Evolutionary conservation across 2,888 invertebrate genomes (phyloP), one percentile per base, ranked within the genome.

Genomic region (Orthosia incerta): DNA sequence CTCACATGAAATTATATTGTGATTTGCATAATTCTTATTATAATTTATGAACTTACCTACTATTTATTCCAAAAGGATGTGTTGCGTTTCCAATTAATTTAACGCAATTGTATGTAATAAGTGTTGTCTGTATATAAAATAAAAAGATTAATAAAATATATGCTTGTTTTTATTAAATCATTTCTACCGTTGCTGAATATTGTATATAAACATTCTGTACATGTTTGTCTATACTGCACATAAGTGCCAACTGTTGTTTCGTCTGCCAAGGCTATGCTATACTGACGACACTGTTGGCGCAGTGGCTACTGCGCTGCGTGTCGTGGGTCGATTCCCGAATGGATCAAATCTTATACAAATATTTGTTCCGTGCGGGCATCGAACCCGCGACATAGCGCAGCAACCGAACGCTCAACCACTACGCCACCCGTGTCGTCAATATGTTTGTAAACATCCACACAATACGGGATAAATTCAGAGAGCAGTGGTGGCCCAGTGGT

Each of bases 21-120:
- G 77, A 87, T 85, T 88, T 84, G 82, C 87, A 82, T 84, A 87
- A 85, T 87, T 68, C 76, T 71, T 76, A 67, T 72, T 77, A 57
- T 74, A 71, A 73, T 74, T 77, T 83, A 79, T 77, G 71, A 75
- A 63, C 51, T n/a, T 79, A 74, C 68, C 82, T 79, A 73, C 64
- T 82, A 86, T 83, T 82, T 79, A 79, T 71, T 69, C 48, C 63
- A 79, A 66, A 70, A 53, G 3, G 13, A 71, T 78, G 53, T 83
- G 76, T 79, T 83, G 76, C 77, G 71, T 86, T 85, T 84, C 66
- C 75, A 79, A 59, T 62, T 62, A 63, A 72, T 50, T 66, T 83
- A 57, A 69, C 48, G 70, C 74, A 78, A 69, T 78, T 69, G 16
- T 74, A 71, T 75, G 74, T 79, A 75, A 76, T 80, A 85, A 73